phyloP scores from a whole-genome alignment of 64 coral and sea anemone genomes.

The Montipora foliosa region DNA sequence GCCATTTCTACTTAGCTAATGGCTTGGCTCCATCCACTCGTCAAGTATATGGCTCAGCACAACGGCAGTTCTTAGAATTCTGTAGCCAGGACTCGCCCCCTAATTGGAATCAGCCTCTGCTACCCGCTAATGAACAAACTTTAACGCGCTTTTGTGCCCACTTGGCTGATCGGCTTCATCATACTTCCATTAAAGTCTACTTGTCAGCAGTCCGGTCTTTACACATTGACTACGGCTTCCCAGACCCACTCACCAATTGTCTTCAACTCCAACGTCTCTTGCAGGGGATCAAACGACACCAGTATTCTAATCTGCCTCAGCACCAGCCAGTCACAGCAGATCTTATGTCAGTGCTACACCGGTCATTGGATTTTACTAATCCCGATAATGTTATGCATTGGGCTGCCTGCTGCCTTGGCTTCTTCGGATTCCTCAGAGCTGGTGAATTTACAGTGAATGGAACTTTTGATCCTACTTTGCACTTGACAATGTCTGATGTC shows the following conservation, averaged over 20 bases:
- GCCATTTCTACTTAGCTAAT: too few species aligned
- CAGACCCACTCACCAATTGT: conserved; percentile 3
- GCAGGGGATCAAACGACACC: conserved; percentile 13
- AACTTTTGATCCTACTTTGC: conserved; percentile 9
- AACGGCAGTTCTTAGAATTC: background rate
- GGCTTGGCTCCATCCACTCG: conserved; percentile 36
- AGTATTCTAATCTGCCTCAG: background rate
- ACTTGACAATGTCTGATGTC: background rate
- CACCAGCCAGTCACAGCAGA: conserved; percentile 15
- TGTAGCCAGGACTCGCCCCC: background rate
- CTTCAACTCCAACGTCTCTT: conserved; percentile 20
- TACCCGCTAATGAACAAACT: too few species aligned
- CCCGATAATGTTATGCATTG: conserved; percentile 19
- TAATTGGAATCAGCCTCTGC: background rate
- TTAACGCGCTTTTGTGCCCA: background rate
- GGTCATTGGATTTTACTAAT: background rate
- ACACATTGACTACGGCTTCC: conserved; percentile 37
- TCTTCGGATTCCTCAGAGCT: conserved; percentile 2
- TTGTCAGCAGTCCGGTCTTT: too few species aligned
- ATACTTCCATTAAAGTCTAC: too few species aligned
- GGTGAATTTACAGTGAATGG: conserved; percentile 17
- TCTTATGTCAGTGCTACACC: background rate
- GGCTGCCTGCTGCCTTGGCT: conserved; percentile 20
- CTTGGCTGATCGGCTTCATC: background rate
- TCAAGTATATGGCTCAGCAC: background rate